These are phyloP conservation scores for Spongia lamella DNA, from an alignment of 37 sponge, comb jelly and placozoan genomes.

Conservation along the genomic window DNA sequence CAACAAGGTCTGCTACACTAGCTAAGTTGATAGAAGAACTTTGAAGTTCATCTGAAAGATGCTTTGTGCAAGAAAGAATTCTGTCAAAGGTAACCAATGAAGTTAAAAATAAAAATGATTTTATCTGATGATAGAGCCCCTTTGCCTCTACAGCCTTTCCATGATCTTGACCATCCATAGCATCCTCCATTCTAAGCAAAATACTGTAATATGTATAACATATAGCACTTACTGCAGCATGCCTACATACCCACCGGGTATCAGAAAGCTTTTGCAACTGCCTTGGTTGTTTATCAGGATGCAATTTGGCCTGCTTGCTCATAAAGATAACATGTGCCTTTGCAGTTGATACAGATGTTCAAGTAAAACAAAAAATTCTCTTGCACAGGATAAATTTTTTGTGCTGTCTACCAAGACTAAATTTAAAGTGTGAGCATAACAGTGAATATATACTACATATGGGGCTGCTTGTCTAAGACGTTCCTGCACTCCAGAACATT, in stretches of 20 bases:
- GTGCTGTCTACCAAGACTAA: slow-evolving; percentile 62
- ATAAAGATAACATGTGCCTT: slow-evolving; percentile 51
- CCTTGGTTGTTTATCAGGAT: slow-evolving; percentile 45
- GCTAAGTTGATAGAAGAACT: slow-evolving; percentile 23
- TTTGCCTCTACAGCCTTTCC: slow-evolving; percentile 57
- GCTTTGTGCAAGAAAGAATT: slow-evolving; percentile 52
- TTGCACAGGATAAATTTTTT: slow-evolving; percentile 36
- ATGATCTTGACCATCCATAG: slow-evolving; percentile 56
- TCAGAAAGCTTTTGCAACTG: slow-evolving; percentile 65
- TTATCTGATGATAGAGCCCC: slow-evolving; percentile 53
- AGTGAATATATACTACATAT: slow-evolving; percentile 64
- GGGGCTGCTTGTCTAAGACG: slow-evolving; percentile 55
- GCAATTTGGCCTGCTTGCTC: slow-evolving; percentile 49
- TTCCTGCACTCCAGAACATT: slow-evolving; percentile 55
- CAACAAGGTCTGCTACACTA: slow-evolving; percentile 41
- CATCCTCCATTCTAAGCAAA: slow-evolving; percentile 53
- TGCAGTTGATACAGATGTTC: slow-evolving; percentile 41
- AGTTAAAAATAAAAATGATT: slow-evolving; percentile 45
- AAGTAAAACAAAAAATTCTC: slow-evolving; percentile 55
- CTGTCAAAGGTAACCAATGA: slow-evolving; percentile 39
- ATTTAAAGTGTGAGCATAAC: slow-evolving; percentile 66
- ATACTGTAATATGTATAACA: slow-evolving; percentile 54
- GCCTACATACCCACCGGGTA: slow-evolving; percentile 74
- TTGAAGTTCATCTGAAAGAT: slow-evolving; percentile 55
- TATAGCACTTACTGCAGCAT: slow-evolving; percentile 34